These are phyloP conservation scores for Alviniconcha strummeri DNA, from an alignment of 2,888 invertebrate genomes.

Conservation along the genomic window DNA sequence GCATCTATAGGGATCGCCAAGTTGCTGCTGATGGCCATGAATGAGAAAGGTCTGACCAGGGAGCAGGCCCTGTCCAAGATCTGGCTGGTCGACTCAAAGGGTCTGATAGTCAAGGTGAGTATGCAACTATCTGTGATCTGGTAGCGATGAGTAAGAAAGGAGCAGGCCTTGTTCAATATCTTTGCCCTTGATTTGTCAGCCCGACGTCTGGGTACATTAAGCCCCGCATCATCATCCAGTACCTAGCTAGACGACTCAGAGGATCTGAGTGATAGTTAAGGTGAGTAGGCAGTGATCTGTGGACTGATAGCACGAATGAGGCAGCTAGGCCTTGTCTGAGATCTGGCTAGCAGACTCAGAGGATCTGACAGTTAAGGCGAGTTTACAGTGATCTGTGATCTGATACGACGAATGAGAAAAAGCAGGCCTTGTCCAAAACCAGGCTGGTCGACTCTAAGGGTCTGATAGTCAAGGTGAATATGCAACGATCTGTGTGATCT, in stretches of 20 bases:
- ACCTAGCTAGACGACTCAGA: too few species aligned
- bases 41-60: slow-evolving; percentile 81
- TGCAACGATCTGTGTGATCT: not conserved
- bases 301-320: slow-evolving; percentile 89
- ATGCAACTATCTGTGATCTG: not conserved
- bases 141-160: not conserved
- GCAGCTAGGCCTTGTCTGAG: slow-evolving; percentile 85
- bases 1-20: slow-evolving; percentile 95
- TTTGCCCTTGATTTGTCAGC: too few species aligned
- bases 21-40: slow-evolving; percentile 94
- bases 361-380: slow-evolving; percentile 85
- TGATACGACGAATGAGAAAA: slow-evolving; percentile 72
- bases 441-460: slow-evolving; percentile 98
- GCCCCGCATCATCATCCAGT: too few species aligned
- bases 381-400: not conserved
- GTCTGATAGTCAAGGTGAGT: slow-evolving; percentile 83
- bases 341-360: slow-evolving; percentile 98
- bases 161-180: too few species aligned
- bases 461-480: slow-evolving; percentile 81
- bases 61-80: slow-evolving; percentile 87
- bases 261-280: too few species aligned
- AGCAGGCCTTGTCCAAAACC: slow-evolving; percentile 86
- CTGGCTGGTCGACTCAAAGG: slow-evolving; percentile 97
- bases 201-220: too few species aligned
- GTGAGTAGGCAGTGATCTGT: too few species aligned